Evolutionary conservation across 2,113 vertebrate genomes (phyloP), one percentile per base, ranked within the genome.

Genomic region (Tragelaphus imberbis): DNA sequence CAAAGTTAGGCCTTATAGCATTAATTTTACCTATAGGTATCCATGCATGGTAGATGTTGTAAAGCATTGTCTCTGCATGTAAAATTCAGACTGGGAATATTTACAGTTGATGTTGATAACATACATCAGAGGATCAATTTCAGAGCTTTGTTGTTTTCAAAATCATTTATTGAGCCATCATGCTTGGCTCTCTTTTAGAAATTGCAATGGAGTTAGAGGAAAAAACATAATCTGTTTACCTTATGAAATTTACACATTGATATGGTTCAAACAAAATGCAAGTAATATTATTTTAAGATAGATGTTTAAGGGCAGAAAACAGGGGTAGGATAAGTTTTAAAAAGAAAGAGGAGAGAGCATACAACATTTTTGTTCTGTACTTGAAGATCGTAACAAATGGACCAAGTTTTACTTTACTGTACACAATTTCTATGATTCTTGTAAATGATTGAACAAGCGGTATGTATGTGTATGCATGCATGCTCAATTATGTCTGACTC

Each of bases 101-200:
- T 93, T 89, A 40, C 6, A 82, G 16, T 81, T 53, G 56, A 61
- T 91, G 53, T 71, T 84, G 33, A 79, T 92, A 81, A 59, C 49
- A 84, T 5, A 79, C 28, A 93, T 36, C 7, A 92, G 30, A 97
- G 33, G 65, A 90, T 93, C 36, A 68, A 59, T 84, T 90, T 93
- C 36, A 97, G 61, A 30, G 9, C 33, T 25, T 25, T 40, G 25
- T 77, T 21, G 6, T 96, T 97, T 97, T 94, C 71, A 90, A 30
- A 95, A 92, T 93, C 30, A 75, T 97, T 97, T 91, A 94, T 94
- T 97, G 77, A 96, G 6, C 30, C 80, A 13, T 91, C 21, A 61
- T 55, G n/a, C n/a, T 91, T 89, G 68, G 19, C 77, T 25, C 47
- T 77, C 2, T 90, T 95, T 82, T 93, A 96, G 40, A 94, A 23